Evolutionary conservation across 2,888 invertebrate genomes (phyloP), one percentile per base, ranked within the genome.

Genomic region (Corbicula japonica): DNA sequence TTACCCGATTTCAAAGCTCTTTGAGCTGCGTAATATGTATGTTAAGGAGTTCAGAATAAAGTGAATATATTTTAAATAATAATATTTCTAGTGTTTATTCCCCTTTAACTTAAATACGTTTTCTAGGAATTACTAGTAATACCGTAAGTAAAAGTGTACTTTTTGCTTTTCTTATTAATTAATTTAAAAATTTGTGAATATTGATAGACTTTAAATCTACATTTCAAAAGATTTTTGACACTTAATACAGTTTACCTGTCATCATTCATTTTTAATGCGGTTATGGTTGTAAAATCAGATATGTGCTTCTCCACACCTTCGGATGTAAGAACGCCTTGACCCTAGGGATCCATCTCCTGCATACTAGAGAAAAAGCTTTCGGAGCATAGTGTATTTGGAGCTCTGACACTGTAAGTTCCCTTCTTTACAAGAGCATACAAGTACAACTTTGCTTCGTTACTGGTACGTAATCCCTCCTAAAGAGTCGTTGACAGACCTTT

Each of bases 341-440:
- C 79, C 74, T 74, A 74, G 4, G 70, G 79, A 48, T 79, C 79
- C 74, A 79, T 74, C 5, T 79, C 79, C 38, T 74, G 74, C 74
- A 79, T 74, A n/a, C 44, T 65, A 18, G 23, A 6, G 46, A 79
- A 79, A 38, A 79, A n/a, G 15, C 28, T 48, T 50, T 79, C 79
- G 8, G 38, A 44, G 41, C 74, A 73, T 10, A 78, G 65, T 2
- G 73, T 78, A 34, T 74, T 74, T 23, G 65, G 63, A 15, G 78
- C 73, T 34, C 78, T 46, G 15, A 70, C 74, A 60, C 69, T 70
- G 44, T 78, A 78, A 18, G 73, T 70, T n/a, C 78, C 78, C 10
- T 26, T 56, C 48, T 68, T 72, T 2, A 60, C 50, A 4, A 70
- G 15, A 15, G 76, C 66, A 38, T 76, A 76, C 4, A 76, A 12